Evolutionary conservation across 2,888 invertebrate genomes (phyloP).

Genomic region (Pheosia tremula): DNA sequence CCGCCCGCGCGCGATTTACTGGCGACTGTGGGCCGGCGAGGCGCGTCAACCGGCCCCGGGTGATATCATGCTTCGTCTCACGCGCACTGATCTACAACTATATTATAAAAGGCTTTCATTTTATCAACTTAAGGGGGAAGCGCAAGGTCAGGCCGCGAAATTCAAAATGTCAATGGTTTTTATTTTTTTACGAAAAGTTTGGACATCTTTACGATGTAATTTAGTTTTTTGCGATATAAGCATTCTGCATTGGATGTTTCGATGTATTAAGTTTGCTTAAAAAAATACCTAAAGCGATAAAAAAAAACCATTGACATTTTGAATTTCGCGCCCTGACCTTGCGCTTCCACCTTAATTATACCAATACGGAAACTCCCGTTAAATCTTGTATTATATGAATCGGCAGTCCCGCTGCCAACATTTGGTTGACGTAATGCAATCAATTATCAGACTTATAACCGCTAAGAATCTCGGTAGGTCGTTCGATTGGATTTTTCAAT

Average conservation of each 20-base stretch:
- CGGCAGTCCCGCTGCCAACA: too few species aligned
- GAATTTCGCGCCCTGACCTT: too few species aligned
- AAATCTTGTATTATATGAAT: not conserved
- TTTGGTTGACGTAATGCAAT: not conserved
- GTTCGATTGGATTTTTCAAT: not conserved
- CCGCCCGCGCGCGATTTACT: constrained; percentile 63
- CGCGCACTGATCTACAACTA: constrained; percentile 2
- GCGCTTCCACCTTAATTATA: not conserved
- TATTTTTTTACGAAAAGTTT: too few species aligned
- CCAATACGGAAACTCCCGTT: not conserved
- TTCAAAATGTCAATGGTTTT: too few species aligned
- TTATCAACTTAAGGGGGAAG: not conserved
- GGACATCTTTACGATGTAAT: too few species aligned
- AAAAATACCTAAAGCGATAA: too few species aligned
- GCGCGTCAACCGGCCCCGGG: constrained; percentile 62
- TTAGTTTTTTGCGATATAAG: too few species aligned
- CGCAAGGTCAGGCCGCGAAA: too few species aligned
- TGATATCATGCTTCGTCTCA: constrained; percentile 45
- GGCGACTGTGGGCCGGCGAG: constrained; percentile 34
- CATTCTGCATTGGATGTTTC: too few species aligned
- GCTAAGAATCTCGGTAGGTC: not conserved
- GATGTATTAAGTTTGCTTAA: too few species aligned
- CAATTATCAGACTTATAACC: not conserved
- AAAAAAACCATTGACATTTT: too few species aligned
- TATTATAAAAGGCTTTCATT: not conserved